A percentile compares a stretch with the other conserved stretches of the same genome.
phyloP scores from a whole-genome alignment of 2,888 invertebrate genomes.

The Sphecodes monilicornis region DNA sequence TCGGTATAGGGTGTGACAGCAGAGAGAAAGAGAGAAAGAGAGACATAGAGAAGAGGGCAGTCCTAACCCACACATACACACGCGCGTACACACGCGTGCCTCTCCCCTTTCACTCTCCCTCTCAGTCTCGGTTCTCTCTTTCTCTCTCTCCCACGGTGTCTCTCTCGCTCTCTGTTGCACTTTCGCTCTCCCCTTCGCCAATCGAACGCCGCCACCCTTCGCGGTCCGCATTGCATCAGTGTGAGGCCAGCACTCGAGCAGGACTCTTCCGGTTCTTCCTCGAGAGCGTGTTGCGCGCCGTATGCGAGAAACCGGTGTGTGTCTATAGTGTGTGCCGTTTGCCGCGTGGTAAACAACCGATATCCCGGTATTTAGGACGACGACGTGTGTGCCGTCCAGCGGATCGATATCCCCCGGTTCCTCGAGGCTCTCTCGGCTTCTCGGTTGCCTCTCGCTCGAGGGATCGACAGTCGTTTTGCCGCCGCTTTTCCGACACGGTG shows the following conservation, averaged over 20 bases:
- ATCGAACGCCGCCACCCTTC: conserved; percentile 72
- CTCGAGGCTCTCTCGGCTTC: conserved; percentile 7
- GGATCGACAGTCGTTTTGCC: conserved; percentile 47
- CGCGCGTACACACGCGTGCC: neutral
- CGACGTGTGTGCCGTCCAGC: conserved; percentile 33
- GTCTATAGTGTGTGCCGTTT: neutral
- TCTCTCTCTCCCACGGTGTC: neutral
- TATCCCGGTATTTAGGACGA: conserved; percentile 44
- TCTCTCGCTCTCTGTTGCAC: conserved; percentile 15
- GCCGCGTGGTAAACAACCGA: conserved; percentile 62
- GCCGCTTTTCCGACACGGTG: conserved; percentile 14
- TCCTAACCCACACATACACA: conserved; percentile 15
- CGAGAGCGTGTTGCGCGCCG: neutral
- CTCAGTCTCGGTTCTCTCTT: conserved; percentile 28
- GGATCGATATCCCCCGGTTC: conserved; percentile 61
- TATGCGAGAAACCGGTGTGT: neutral
- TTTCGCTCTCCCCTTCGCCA: conserved; percentile 62
- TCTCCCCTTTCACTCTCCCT: conserved; percentile 47
- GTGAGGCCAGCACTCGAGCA: conserved; percentile 71
- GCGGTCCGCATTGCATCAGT: conserved; percentile 77
- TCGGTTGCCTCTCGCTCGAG: conserved; percentile 7
- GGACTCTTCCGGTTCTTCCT: conserved; percentile 70
- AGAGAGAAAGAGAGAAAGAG: neutral
- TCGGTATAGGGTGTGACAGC: conserved; percentile 72
- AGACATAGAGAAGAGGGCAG: conserved; percentile 24